Evolutionary conservation across 2,113 vertebrate species (phyloP).

Genomic region (Synodontis membranacea): DNA sequence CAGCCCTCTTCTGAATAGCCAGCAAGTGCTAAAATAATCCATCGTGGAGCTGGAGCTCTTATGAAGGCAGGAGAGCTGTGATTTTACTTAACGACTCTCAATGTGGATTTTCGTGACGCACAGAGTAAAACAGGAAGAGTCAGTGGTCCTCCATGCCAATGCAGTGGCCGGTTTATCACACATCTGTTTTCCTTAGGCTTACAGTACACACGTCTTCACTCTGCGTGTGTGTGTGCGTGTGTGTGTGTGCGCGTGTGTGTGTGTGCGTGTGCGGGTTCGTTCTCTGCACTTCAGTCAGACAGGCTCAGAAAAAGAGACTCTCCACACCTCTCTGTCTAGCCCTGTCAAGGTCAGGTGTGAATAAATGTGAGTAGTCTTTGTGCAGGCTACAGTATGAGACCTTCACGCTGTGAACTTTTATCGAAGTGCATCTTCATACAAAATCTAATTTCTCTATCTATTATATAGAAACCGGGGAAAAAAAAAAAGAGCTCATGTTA

Average conservation of each 20-base stretch:
- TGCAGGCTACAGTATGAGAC: background rate
- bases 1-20: background rate
- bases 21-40: slow-evolving; percentile 6
- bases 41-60: background rate
- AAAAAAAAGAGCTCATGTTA: background rate
- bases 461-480: background rate
- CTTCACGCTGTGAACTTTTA: background rate
- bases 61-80: background rate
- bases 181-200: background rate
- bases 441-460: background rate
- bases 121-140: background rate
- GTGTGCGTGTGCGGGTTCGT: background rate
- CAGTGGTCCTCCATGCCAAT: background rate
- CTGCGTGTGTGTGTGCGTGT: background rate
- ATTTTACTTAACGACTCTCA: slow-evolving; percentile 41
- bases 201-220: background rate
- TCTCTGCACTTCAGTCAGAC: background rate
- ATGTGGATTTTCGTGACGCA: slow-evolving; percentile 40
- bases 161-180: background rate
- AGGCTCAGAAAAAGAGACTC: slow-evolving; percentile 17
- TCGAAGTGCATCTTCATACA: too few species aligned
- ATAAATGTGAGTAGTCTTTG: slow-evolving; percentile 8
- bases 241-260: background rate
- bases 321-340: background rate
- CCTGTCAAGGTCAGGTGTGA: slow-evolving; percentile 27